phyloP scores from a whole-genome alignment of 2,113 vertebrate species.

The Lepus timidus region DNA sequence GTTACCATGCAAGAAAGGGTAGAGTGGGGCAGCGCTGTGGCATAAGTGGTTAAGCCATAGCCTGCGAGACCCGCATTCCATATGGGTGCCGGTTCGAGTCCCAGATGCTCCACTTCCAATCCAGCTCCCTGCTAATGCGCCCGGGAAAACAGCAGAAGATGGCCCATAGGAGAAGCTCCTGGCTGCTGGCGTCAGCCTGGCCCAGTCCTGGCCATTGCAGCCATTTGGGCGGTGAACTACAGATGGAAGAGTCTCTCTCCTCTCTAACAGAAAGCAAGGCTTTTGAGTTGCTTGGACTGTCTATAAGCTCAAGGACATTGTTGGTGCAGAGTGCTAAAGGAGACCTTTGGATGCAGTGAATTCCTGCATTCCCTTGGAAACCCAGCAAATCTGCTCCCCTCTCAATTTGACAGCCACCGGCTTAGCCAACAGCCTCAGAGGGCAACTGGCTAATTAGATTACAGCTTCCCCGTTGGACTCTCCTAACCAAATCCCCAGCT shows the following conservation, averaged over 20 bases:
- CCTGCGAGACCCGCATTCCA: too few relatives aligned
- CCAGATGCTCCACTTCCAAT: too few relatives aligned
- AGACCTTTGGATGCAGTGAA: background rate
- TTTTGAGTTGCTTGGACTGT: background rate
- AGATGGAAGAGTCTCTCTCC: too few relatives aligned
- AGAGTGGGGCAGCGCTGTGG: too few relatives aligned
- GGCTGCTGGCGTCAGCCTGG: too few relatives aligned
- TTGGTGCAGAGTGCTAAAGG: background rate
- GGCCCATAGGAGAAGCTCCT: too few relatives aligned
- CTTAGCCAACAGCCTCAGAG: constrained; percentile 39
- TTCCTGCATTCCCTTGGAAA: background rate
- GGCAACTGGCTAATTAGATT: constrained; percentile 59
- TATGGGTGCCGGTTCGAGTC: too few relatives aligned
- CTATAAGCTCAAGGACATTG: background rate
- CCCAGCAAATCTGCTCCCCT: background rate
- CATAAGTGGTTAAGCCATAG: too few relatives aligned
- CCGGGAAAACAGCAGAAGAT: too few relatives aligned
- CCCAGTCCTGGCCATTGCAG: too few relatives aligned
- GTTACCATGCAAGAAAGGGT: background rate
- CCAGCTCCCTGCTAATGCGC: too few relatives aligned
- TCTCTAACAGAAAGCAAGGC: background rate
- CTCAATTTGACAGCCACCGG: background rate
- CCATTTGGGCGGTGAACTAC: too few relatives aligned
- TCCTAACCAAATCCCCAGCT: constrained; percentile 64
- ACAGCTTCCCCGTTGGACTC: constrained; percentile 21